Evolutionary conservation across 2,113 vertebrate species (phyloP).

Genomic region (Triplophysa rosa): DNA sequence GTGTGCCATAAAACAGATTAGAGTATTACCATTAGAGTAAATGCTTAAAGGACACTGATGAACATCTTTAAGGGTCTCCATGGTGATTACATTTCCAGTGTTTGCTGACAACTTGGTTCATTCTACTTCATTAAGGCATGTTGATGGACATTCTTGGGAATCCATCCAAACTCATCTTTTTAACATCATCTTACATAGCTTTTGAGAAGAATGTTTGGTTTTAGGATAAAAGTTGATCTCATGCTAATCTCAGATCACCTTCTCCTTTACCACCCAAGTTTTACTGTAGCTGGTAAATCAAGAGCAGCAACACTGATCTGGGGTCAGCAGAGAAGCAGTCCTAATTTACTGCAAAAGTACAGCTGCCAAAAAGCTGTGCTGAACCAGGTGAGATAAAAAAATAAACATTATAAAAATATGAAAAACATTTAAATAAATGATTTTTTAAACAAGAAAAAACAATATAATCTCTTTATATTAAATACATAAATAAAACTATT

Average conservation of each 20-base stretch:
- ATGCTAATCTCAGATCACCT: background rate
- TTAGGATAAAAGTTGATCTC: background rate
- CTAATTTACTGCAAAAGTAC: background rate
- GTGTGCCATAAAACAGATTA: background rate
- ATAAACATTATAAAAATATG: background rate
- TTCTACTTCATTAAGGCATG: constrained; percentile 26
- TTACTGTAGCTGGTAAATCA: background rate
- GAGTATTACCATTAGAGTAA: background rate
- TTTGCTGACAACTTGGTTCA: constrained; percentile 25
- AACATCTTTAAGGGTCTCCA: constrained; percentile 15
- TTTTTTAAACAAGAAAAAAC: background rate
- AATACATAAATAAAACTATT: background rate
- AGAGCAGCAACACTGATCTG: background rate
- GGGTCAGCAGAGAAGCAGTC: background rate
- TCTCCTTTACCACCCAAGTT: background rate
- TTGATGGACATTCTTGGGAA: constrained; percentile 21
- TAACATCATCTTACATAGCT: background rate
- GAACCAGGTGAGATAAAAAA: background rate
- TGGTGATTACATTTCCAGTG: constrained; percentile 13
- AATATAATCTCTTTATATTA: constrained; percentile 12
- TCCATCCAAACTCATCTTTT: constrained; percentile 1
- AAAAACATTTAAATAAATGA: background rate
- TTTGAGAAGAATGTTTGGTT: background rate
- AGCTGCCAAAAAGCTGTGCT: background rate
- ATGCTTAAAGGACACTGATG: constrained; percentile 16